These are phyloP conservation scores for Ceraclea dissimilis DNA, from an alignment of 2,888 invertebrate genomes.

Conservation along the genomic window DNA sequence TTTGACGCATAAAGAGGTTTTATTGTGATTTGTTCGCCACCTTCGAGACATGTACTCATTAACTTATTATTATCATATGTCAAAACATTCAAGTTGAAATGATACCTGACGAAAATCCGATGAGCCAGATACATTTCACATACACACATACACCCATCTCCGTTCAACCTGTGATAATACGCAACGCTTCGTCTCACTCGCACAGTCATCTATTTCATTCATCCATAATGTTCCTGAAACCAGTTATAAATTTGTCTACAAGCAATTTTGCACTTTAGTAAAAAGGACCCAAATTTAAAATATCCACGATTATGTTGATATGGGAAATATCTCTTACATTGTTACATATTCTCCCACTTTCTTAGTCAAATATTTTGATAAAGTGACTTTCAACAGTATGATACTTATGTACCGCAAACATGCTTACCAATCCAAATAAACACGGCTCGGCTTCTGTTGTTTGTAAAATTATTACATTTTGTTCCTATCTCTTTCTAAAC, in stretches of 20 bases:
- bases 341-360: not conserved
- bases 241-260: not conserved
- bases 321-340: not conserved
- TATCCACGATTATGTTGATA: no score
- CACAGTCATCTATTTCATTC: conserved; percentile 46
- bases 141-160: conserved; percentile 34
- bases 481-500: conserved; percentile 12
- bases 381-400: conserved; percentile 1
- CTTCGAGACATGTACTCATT: conserved; percentile 38
- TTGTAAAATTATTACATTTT: conserved; percentile 15
- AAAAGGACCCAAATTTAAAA: not conserved
- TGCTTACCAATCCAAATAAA: conserved; percentile 23
- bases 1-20: not conserved
- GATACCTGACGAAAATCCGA: conserved; percentile 52
- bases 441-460: conserved; percentile 18
- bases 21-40: conserved; percentile 10
- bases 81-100: conserved; percentile 49
- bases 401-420: conserved; percentile 17
- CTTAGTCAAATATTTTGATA: conserved; percentile 1
- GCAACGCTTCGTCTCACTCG: conserved; percentile 30
- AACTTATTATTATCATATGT: conserved; percentile 54
- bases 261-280: not conserved
- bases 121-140: conserved; percentile 48
- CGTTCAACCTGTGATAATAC: conserved; percentile 27
- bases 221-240: conserved; percentile 30